Evolutionary conservation across 2,888 invertebrate species (phyloP).

Genomic region (Cephonodes hylas): DNA sequence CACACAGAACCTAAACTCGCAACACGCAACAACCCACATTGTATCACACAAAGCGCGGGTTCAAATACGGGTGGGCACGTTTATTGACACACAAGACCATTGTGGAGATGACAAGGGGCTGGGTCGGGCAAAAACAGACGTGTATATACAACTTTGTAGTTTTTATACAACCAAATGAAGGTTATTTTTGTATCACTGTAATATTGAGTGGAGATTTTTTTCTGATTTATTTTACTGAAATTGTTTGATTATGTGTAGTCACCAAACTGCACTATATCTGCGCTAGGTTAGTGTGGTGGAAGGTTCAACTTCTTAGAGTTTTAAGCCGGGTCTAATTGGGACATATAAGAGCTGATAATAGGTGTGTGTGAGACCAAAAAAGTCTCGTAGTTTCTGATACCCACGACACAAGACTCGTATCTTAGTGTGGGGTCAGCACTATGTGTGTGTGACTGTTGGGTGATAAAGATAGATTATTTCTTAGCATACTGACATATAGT

Average conservation of each 20-base stretch:
- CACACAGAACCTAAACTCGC: neutral
- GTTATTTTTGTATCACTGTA: neutral
- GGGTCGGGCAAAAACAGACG: neutral
- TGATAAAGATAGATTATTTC: no score
- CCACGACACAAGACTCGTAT: neutral
- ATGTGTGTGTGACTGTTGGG: no score
- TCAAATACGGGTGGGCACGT: neutral
- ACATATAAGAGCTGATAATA: no score
- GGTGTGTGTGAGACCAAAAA: neutral
- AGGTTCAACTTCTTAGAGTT: no score
- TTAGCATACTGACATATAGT: no score
- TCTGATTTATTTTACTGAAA: no score
- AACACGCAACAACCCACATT: neutral
- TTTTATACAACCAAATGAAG: neutral
- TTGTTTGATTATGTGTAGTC: no score
- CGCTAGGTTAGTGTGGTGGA: neutral
- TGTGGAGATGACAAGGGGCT: constrained; percentile 2
- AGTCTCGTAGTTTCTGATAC: neutral
- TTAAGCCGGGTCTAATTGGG: no score
- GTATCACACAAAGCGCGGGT: neutral
- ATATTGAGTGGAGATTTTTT: neutral
- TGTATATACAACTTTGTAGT: neutral
- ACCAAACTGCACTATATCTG: neutral
- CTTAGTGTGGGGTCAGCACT: no score
- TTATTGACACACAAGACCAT: constrained; percentile 5